Evolutionary conservation across 2,113 vertebrate genomes (phyloP).

Genomic region (Hemicordylus capensis): DNA sequence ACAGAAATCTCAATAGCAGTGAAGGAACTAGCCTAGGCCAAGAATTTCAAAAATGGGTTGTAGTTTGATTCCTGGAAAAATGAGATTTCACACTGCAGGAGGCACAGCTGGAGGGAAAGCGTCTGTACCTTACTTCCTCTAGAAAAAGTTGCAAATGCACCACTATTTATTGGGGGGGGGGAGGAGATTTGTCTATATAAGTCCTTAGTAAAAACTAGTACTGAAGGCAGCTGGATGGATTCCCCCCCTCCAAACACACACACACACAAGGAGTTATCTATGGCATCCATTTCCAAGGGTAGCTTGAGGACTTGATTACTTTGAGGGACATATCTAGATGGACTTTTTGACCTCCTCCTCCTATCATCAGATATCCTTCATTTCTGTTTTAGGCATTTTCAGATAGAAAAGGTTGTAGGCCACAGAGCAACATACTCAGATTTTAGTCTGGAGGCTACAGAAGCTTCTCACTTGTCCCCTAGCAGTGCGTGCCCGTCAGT

Average conservation of each 20-base stretch:
- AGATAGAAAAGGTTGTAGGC: conserved; percentile 61
- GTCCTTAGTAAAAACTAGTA: conserved; percentile 21
- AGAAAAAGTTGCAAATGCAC: not conserved
- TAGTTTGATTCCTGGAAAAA: not conserved
- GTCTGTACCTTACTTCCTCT: not conserved
- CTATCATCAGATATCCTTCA: conserved; percentile 25
- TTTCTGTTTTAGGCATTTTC: conserved; percentile 58
- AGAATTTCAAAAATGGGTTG: not conserved
- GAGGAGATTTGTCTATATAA: conserved; percentile 32
- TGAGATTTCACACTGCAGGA: not conserved
- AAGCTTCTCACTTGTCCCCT: conserved; percentile 59
- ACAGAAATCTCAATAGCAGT: not conserved
- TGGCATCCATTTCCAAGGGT: conserved; percentile 37
- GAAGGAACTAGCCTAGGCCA: not conserved
- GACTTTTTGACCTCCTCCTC: conserved; percentile 63
- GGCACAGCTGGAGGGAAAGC: not conserved
- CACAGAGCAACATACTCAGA: conserved; percentile 61
- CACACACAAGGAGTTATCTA: conserved; percentile 41
- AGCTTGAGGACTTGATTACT: conserved; percentile 46
- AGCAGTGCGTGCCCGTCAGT: conserved; percentile 38
- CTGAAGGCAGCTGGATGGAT: conserved; percentile 38
- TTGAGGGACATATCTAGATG: conserved; percentile 52
- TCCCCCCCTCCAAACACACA: too few relatives aligned
- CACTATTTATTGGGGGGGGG: not conserved
- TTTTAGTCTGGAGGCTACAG: conserved; percentile 55